These are phyloP conservation scores for Paracanthobrama guichenoti DNA, from an alignment of 2,113 vertebrate genomes.

Conservation along the genomic window DNA sequence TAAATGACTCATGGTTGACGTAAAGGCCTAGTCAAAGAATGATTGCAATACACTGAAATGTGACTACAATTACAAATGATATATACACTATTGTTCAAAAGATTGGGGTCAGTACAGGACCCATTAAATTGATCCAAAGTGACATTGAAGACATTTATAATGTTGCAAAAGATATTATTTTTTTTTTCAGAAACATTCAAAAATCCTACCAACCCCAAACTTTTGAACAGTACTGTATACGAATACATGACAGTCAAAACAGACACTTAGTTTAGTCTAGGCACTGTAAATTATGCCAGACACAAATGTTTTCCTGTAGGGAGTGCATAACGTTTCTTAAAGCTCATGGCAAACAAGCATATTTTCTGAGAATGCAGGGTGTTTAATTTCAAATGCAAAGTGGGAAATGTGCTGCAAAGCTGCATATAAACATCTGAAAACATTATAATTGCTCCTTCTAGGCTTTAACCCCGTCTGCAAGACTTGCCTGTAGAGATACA, in stretches of 20 bases:
- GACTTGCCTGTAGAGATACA: not conserved
- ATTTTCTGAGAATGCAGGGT: not conserved
- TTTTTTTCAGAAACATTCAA: not conserved
- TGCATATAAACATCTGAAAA: not conserved
- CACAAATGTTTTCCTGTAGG: not conserved
- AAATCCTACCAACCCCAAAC: not conserved
- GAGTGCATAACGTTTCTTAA: not conserved
- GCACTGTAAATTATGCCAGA: not conserved
- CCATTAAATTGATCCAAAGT: not conserved
- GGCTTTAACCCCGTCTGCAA: not conserved
- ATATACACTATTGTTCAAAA: not conserved
- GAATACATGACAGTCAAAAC: too few relatives aligned
- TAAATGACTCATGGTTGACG: not conserved
- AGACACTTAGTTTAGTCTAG: not conserved
- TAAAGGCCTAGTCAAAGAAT: conserved; percentile 35
- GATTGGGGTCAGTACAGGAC: not conserved
- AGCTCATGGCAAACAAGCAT: not conserved
- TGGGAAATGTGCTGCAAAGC: not conserved
- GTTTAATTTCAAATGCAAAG: not conserved
- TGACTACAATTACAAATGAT: not conserved
- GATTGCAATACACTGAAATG: conserved; percentile 3
- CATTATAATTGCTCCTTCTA: not conserved
- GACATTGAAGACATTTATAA: too few relatives aligned
- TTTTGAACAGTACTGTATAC: not conserved
- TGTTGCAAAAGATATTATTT: too few relatives aligned